Conservation (phyloP, 2,797 vertebrate genomes). For the Mormyrops boulengeri region DNA sequence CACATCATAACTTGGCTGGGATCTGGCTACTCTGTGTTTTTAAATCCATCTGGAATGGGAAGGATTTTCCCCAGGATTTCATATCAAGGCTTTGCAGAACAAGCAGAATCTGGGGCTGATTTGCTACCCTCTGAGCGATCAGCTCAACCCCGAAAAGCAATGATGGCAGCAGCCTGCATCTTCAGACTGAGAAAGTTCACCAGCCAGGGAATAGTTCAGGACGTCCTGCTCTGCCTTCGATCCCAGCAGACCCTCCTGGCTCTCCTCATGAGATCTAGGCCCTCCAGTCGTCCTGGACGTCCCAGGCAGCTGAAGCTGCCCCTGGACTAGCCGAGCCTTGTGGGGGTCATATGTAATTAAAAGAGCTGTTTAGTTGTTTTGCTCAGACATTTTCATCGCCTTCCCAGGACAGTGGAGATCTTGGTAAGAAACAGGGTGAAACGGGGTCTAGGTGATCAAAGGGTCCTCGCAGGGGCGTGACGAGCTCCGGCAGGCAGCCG, state of each 20-base stretch:
- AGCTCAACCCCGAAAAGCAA: not conserved
- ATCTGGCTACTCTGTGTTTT: not conserved
- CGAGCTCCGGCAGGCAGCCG: no score
- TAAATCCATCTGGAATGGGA: not conserved
- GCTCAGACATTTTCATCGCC: not conserved
- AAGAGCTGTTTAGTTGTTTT: not conserved
- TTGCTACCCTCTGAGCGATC: not conserved
- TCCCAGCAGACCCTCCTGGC: not conserved
- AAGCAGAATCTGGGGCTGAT: not conserved
- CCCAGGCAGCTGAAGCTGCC: not conserved
- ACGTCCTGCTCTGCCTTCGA: not conserved
- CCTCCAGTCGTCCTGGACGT: not conserved
- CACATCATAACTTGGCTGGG: not conserved
- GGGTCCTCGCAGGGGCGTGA: not conserved
- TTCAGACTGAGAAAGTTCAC: not conserved
- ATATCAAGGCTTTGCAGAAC: not conserved
- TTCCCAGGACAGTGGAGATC: not conserved
- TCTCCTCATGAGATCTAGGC: not conserved
- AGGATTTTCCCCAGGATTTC: not conserved
- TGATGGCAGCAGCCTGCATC: not conserved
- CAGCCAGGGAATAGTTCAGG: not conserved
- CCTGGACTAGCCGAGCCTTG: not conserved
- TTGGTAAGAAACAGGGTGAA: not conserved
- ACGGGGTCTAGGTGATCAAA: not conserved
- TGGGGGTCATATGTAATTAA: not conserved